A percentile compares a stretch with the other conserved stretches of the same genome.
Evolutionary conservation across 2,797 vertebrate genomes (phyloP).

Genomic region (Gouania willdenowi): DNA sequence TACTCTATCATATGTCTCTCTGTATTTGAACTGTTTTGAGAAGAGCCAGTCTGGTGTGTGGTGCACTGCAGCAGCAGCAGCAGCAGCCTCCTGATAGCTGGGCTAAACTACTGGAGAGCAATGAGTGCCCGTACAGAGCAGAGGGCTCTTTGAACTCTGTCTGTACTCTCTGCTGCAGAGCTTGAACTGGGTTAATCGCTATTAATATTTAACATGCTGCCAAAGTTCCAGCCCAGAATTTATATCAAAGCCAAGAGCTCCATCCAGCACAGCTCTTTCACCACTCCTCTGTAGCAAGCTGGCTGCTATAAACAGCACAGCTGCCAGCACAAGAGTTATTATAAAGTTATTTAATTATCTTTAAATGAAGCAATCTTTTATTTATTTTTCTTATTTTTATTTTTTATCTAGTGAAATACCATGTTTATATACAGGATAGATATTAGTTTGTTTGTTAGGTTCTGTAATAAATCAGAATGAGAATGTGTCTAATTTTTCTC

Average conservation of each 20-base stretch:
- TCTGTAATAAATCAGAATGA: slow-evolving; percentile 3
- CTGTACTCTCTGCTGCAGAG: slow-evolving; percentile 76
- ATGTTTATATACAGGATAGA: too few relatives aligned
- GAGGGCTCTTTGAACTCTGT: slow-evolving; percentile 80
- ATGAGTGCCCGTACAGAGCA: slow-evolving; percentile 72
- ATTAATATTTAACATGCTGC: slow-evolving; percentile 82
- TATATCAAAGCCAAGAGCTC: slow-evolving; percentile 78
- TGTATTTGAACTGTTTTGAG: slow-evolving; percentile 54
- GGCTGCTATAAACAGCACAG: slow-evolving; percentile 54
- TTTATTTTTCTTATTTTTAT: slow-evolving; percentile 4
- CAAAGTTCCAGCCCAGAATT: slow-evolving; percentile 79
- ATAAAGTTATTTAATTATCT: slow-evolving; percentile 52
- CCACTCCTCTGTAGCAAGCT: slow-evolving; percentile 51
- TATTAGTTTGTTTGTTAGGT: slow-evolving; percentile 8
- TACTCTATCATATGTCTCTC: slow-evolving; percentile 41
- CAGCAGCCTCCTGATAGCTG: slow-evolving; percentile 69
- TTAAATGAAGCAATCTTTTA: slow-evolving; percentile 30
- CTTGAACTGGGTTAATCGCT: slow-evolving; percentile 84
- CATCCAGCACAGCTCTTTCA: slow-evolving; percentile 66
- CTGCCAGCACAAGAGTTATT: slow-evolving; percentile 50
- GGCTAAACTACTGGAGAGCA: slow-evolving; percentile 76
- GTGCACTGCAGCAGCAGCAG: slow-evolving; percentile 63
- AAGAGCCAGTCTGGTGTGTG: slow-evolving; percentile 55
- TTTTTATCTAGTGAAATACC: too few relatives aligned
- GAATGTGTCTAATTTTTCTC: background rate